Conservation (phyloP, 1,140 invertebrate genomes). For the Alviniconcha marisindica region DNA sequence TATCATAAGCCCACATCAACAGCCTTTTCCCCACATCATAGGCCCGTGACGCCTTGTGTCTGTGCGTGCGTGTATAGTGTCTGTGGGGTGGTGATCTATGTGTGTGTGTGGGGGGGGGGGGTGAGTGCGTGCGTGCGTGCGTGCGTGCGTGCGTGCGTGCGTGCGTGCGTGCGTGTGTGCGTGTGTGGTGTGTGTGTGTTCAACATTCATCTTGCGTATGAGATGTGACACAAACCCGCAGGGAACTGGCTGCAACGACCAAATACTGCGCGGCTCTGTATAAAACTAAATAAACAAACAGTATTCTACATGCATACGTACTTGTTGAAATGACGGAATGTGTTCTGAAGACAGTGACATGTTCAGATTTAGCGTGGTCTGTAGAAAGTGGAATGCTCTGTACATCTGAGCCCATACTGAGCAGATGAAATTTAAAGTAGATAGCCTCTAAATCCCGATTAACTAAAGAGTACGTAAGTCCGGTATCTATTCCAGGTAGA, state of each 20-base stretch:
- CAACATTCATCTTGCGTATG: not conserved
- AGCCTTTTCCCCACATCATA: not conserved
- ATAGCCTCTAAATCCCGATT: no score
- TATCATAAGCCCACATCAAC: no score
- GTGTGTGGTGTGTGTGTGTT: slow-evolving; percentile 9
- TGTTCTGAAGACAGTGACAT: not conserved
- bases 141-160: not conserved
- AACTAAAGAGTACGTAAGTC: no score
- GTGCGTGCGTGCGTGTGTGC: not conserved
- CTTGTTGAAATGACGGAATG: not conserved
- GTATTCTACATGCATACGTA: not conserved
- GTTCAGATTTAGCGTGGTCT: not conserved
- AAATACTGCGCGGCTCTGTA: not conserved
- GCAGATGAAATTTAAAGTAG: no score
- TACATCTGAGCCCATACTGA: no score
- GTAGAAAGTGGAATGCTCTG: no score
- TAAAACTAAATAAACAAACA: not conserved
- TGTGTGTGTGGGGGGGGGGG: slow-evolving; percentile 3
- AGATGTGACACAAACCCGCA: no score
- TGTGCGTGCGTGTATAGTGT: not conserved
- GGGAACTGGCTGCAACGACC: no score
- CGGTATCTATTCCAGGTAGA: no score
- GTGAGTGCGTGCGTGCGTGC: slow-evolving; percentile 7
- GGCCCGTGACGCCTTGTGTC: not conserved
- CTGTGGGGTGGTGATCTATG: not conserved